A percentile compares a stretch with the other conserved stretches of the same genome.
phyloP scores from a whole-genome alignment of 2,113 vertebrate genomes.

The Rhinoderma darwinii region DNA sequence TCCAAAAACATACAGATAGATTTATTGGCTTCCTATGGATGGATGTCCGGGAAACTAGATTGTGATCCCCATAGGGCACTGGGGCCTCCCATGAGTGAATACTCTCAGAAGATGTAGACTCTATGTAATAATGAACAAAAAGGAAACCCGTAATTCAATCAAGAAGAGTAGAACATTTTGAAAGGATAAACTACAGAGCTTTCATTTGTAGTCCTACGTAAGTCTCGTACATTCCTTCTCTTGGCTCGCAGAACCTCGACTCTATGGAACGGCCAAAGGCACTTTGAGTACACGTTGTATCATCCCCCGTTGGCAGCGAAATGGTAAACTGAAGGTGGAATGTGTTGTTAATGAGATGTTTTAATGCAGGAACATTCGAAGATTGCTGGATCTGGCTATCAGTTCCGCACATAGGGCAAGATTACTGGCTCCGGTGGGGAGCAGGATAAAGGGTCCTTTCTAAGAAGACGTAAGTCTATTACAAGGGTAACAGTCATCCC shows the following conservation, averaged over 20 bases:
- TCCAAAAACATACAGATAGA: neutral
- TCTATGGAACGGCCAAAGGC: neutral
- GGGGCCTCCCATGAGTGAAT: neutral
- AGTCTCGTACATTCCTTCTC: neutral
- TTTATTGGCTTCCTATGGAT: neutral
- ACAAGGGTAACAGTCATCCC: conserved; percentile 68
- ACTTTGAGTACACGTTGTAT: neutral
- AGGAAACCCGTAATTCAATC: neutral
- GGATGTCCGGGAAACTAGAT: neutral
- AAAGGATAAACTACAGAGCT: neutral
- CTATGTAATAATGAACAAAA: neutral
- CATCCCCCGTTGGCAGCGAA: neutral
- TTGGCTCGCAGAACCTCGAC: neutral
- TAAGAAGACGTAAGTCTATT: conserved; percentile 66
- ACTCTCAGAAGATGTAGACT: neutral
- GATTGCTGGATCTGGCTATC: conserved; percentile 57
- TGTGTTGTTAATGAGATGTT: conserved; percentile 47
- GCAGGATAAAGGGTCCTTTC: conserved; percentile 68
- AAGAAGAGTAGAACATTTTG: neutral
- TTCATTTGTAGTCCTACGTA: neutral
- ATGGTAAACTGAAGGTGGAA: conserved; percentile 51
- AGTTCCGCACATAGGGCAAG: conserved; percentile 62
- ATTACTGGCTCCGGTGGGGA: conserved; percentile 68
- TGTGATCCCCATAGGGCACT: neutral
- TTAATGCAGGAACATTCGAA: conserved; percentile 51